These are phyloP conservation scores for Apodemia hepburni DNA, from an alignment of 2,888 invertebrate genomes.

Conservation along the genomic window DNA sequence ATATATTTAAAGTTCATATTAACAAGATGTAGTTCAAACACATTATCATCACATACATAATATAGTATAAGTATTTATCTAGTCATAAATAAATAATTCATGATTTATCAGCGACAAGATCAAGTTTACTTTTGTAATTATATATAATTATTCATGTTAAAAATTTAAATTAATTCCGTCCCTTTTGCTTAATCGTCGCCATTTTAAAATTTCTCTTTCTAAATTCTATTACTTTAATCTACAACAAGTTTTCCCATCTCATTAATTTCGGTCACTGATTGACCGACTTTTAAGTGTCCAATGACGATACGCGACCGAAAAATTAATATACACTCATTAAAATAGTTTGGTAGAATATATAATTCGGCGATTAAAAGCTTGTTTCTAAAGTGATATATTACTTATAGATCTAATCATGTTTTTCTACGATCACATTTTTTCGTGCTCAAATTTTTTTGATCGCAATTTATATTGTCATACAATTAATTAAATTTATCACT, in stretches of 20 bases:
- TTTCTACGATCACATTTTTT: too few relatives aligned
- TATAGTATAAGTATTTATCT: background rate
- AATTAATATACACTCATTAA: background rate
- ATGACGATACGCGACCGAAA: background rate
- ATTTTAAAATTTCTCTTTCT: slow-evolving; percentile 13
- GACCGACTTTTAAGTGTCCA: background rate
- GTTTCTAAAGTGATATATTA: too few relatives aligned
- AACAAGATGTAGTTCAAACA: background rate
- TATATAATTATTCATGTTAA: background rate
- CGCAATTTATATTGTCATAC: too few relatives aligned
- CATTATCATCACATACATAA: background rate
- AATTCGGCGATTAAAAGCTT: background rate
- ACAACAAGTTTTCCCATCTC: background rate
- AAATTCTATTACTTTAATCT: background rate
- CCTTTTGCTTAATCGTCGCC: background rate
- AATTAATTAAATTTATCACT: too few relatives aligned
- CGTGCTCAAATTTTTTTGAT: too few relatives aligned
- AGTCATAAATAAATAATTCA: background rate
- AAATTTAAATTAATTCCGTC: background rate
- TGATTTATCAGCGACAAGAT: background rate
- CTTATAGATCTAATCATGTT: too few relatives aligned
- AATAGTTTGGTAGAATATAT: background rate
- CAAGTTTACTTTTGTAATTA: background rate
- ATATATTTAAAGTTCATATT: too few relatives aligned
- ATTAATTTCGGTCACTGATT: background rate